phyloP scores from a whole-genome alignment of 2,113 vertebrate genomes.

The Hylia prasina region DNA sequence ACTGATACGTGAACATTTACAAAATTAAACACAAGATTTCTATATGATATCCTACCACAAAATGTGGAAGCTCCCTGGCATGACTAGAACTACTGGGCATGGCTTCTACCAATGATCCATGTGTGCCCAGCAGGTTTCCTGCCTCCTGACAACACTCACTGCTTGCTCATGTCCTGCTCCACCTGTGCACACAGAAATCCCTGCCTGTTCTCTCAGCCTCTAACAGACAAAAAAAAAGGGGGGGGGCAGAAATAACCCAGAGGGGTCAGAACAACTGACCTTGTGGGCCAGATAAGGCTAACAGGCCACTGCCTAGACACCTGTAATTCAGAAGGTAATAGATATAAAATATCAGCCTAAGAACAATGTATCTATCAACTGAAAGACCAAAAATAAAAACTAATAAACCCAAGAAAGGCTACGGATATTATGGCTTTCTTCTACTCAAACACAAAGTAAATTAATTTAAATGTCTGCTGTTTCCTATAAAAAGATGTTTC shows the following conservation, averaged over 20 bases:
- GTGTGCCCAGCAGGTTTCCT: not conserved
- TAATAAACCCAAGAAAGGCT: not conserved
- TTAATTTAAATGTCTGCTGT: not conserved
- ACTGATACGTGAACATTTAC: not conserved
- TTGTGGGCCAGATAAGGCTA: not conserved
- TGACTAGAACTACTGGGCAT: not conserved
- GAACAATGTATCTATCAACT: not conserved
- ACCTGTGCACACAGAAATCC: not conserved
- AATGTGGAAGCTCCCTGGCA: accelerated
- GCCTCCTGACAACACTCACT: not conserved
- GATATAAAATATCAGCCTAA: not conserved
- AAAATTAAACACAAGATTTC: not conserved
- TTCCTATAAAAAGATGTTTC: not conserved
- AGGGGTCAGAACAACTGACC: not conserved
- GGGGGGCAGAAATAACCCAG: not conserved
- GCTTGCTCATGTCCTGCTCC: not conserved
- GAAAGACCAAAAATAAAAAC: not conserved
- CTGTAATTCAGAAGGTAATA: not conserved
- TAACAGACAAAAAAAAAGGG: not conserved
- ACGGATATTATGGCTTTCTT: no score
- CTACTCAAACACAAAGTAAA: not conserved
- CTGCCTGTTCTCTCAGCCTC: not conserved
- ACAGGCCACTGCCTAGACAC: not conserved
- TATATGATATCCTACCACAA: not conserved
- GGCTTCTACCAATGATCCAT: not conserved